Base-by-base conservation (phyloP, 2,888 invertebrate genomes). In the Lottia gigantea region DNA sequence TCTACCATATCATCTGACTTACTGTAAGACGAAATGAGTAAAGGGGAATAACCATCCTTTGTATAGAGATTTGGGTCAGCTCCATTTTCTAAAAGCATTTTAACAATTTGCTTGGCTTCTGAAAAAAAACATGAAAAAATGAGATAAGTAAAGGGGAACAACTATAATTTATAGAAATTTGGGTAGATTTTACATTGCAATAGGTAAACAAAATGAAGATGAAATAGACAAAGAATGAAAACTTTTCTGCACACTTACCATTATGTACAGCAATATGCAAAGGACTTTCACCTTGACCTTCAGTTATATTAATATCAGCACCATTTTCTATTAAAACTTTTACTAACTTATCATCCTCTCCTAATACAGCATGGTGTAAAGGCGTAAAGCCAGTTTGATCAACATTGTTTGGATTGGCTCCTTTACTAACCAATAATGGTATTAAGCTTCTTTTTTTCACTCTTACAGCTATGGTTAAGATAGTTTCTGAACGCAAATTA, bases 11-110 rank as follows among this genome's bases (percentile, higher is more conserved):
- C 74, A n/a, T 74, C 46, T 23, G 74, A 71, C n/a, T 81, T 78
- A 65, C 78, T 76, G 70, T 80, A 83, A 8, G 81, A 75, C 2
- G 85, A 80, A n/a, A 82, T 73, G 11, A 82, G 71, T 23, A 86
- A 70, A 0, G 82, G 80, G 0, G 82, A 77, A 49, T 77, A 79
- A 7, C 73, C 76, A 40, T 79, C 77, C 40, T 74, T 72, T 3
- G 71, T 71, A 0, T 68, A 63, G 4, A 11, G 23, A 19, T 65
- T 40, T 26, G 71, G 64, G 49, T 62, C 45, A 47, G 72, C 71
- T 14, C 72, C 72, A 16, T 67, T 70, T 15, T 82, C 78, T 63
- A 84, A 55, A 16, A 85, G 70, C 47, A 82, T 67, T 47, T 74
- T 47, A 3, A 78, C 73, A 45, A 81, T 69, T 6, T 77, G 73